Evolutionary conservation across 2,113 vertebrate species (phyloP), one percentile per base, ranked within the genome.

Genomic region (Sminthopsis crassicaudata): DNA sequence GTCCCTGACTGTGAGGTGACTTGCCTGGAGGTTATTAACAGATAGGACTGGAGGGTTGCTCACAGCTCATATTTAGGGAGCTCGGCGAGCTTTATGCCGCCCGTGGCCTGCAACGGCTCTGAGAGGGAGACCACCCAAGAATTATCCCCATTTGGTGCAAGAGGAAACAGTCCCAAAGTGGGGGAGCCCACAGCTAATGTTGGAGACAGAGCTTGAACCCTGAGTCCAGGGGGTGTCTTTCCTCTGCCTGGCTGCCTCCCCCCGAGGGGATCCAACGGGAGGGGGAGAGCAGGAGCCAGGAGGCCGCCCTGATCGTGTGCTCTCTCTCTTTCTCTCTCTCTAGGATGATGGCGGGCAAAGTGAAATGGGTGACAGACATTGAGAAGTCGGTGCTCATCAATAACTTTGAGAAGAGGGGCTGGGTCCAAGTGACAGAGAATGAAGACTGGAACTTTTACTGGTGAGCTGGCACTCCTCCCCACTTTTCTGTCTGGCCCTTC

Each of bases 401-500:
- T 97, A 99, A 99, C 98, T 99, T 99, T 95, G 99, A 99, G 97
- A 99, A 99, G 98, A 99, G 99, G 97, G 99, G 99, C 91, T 99
- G 99, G 99, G 92, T 99, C 91, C 99, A 99, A 94, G 99, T 99
- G 92, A 97, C 99, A 2, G 99, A 99, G 92, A 99, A 97, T 57
- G 99, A 99, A 90, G 99, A 99, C 94, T 99, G 99, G 99, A 99
- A 99, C 96, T 99, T 99, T 97, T 99, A 99, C 98, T 99, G 99
- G 99, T 99, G 96, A 98, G 99, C 95, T 11, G 0, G 0, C 25
- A 16, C 90, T 94, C 27, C 24, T 48, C 46, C 46, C 26, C 10
- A 3, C 89, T 48, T 90, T 48, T 89, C 89, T 16, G n/a, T n/a
- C 6, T 42, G 67, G 36, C 2, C 0, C 57, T 30, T 60, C 25